Base-by-base conservation (phyloP, 2,113 vertebrate species). In the Pycnonotus jocosus region DNA sequence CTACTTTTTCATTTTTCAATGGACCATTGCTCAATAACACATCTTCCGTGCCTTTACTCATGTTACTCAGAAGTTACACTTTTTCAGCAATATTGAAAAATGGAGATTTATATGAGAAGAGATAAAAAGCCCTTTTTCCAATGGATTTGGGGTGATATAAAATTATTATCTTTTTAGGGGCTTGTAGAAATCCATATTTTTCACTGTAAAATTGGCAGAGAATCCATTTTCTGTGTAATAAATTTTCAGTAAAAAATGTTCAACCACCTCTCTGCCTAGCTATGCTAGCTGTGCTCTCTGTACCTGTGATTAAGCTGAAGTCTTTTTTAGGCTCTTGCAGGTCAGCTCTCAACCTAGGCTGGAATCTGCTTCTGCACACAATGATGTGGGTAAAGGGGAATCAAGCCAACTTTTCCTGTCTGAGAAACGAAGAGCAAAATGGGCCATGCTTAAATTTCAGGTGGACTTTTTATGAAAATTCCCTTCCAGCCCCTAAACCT, bases 1-100 rank as follows among this genome's bases (percentile, higher is more conserved):
- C 79, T 65, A 73, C 23, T 94, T 92, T 69, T 57, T 86, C 82
- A 90, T 93, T 96, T 90, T 61, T 77, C 90, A 94, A 35, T 80
- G 76, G 81, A 33, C 77, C 42, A 60, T 73, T 95, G 66, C 90
- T 93, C 85, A 77, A 80, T 48, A 93, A 30, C 68, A 57, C 28
- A 35, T 83, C 68, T 90, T 93, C 79, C 44, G 2, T 48, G 57
- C 40, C 56, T 81, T 81, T 62, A 54, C 61, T 80, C 14, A 2
- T 10, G 45, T 70, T 90, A 27, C 61, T 80, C 31, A 42, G 45
- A 77, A 88, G n/a, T 76, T 73, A 45, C 27, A 50, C 25, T 19
- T 65, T 65, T 83, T 35, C 62, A 83, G 62, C 28, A 57, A 30
- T 61, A 58, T 20, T 66, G 45, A 80, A 61, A 94, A 94, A 95